phyloP scores from a whole-genome alignment of 2,113 vertebrate species.

The Rhombomys opimus region DNA sequence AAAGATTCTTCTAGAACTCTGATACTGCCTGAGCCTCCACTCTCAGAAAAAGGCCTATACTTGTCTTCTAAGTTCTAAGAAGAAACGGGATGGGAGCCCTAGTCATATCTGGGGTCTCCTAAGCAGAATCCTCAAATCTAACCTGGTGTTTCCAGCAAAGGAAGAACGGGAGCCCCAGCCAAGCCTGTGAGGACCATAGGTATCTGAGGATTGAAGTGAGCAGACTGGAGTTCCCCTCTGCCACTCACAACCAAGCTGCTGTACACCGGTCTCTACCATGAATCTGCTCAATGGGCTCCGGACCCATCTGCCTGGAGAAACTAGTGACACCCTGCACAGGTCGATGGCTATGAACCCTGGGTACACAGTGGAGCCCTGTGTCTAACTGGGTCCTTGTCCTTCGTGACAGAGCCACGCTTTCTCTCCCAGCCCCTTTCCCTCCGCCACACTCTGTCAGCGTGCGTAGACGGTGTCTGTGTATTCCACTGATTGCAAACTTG shows the following conservation, averaged over 20 bases:
- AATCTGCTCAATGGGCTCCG: neutral
- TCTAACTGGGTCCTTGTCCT: neutral
- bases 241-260: neutral
- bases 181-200: no score
- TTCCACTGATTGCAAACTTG: neutral
- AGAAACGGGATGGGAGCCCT: neutral
- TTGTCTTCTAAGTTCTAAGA: neutral
- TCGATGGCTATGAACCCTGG: neutral
- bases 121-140: neutral
- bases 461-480: neutral
- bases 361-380: neutral
- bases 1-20: neutral
- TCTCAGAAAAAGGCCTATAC: neutral
- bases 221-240: neutral
- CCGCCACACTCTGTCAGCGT: neutral
- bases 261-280: neutral
- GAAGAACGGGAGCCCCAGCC: neutral
- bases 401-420: neutral
- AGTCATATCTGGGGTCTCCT: neutral
- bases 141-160: neutral
- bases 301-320: neutral
- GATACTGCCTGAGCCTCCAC: neutral
- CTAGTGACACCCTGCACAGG: neutral
- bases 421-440: neutral
- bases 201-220: neutral